Evolutionary conservation across 2,888 invertebrate species (phyloP).

Genomic region (Brenthis hecate): DNA sequence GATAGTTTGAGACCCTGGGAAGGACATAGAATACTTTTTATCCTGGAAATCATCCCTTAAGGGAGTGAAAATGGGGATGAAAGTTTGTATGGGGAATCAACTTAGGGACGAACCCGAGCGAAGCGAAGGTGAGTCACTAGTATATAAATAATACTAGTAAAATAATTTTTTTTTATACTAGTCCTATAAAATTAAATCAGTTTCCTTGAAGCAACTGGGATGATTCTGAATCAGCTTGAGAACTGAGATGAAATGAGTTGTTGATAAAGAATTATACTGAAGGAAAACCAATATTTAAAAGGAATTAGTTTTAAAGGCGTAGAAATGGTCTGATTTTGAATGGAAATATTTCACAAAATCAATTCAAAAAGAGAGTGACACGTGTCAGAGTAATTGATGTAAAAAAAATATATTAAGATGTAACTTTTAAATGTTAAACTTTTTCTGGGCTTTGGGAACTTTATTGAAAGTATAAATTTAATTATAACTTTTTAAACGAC

Average conservation of each 20-base stretch:
- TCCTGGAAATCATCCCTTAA: too few relatives aligned
- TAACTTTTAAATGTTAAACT: constrained; percentile 7
- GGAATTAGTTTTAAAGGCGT: not conserved
- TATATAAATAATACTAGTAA: not conserved
- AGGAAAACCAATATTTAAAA: constrained; percentile 9
- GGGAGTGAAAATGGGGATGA: too few relatives aligned
- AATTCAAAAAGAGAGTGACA: constrained; percentile 11
- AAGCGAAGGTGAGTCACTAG: too few relatives aligned
- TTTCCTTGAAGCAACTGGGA: constrained; percentile 3
- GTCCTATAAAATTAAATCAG: constrained; percentile 14
- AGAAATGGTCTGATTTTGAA: constrained; percentile 1
- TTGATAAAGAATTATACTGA: constrained; percentile 15
- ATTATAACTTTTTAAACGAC: not conserved
- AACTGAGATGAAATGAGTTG: constrained; percentile 16
- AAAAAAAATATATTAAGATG: constrained; percentile 23
- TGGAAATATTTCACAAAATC: constrained; percentile 8
- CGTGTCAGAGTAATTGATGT: constrained; percentile 4
- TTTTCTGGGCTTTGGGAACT: constrained; percentile 2
- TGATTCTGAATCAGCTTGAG: constrained; percentile 7
- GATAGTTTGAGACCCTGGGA: too few relatives aligned
- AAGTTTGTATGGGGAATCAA: too few relatives aligned
- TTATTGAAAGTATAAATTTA: not conserved
- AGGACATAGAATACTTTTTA: too few relatives aligned
- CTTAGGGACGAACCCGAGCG: too few relatives aligned
- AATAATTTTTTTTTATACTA: not conserved